phyloP scores from a whole-genome alignment of 2,113 vertebrate species.

The Pandion haliaetus region DNA sequence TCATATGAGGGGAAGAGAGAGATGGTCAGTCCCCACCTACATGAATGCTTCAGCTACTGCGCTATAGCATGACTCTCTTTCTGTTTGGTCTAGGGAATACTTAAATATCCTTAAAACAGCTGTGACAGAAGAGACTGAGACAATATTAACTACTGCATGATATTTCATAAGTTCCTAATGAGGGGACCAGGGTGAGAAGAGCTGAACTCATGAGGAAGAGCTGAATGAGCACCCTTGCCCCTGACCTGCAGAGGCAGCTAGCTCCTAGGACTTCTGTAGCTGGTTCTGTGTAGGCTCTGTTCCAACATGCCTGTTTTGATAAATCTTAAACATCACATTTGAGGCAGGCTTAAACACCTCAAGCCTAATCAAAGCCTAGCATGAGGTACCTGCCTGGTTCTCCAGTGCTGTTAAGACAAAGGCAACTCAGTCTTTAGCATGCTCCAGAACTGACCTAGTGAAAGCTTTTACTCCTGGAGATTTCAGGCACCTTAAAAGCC shows the following conservation, averaged over 20 bases:
- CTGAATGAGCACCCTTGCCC: background rate
- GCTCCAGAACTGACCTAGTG: background rate
- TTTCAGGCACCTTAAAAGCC: background rate
- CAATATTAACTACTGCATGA: background rate
- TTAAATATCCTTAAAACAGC: background rate
- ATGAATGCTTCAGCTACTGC: background rate
- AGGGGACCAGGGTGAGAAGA: background rate
- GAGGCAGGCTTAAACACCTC: background rate
- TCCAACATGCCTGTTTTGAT: background rate
- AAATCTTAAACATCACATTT: background rate
- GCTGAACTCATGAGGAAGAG: background rate
- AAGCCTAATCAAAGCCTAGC: background rate
- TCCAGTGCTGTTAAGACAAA: background rate
- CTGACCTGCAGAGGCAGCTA: background rate
- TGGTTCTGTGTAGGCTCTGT: background rate
- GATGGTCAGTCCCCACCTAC: background rate
- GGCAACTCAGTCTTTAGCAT: background rate
- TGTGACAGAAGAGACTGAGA: background rate
- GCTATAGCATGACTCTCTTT: background rate
- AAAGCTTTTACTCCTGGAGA: background rate
- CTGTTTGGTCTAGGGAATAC: background rate
- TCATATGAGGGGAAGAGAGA: background rate
- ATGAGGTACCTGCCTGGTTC: background rate
- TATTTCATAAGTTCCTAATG: background rate
- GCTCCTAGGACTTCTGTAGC: background rate